These are phyloP conservation scores for Eledona agricola DNA, from an alignment of 2,888 invertebrate genomes.

Conservation along the genomic window DNA sequence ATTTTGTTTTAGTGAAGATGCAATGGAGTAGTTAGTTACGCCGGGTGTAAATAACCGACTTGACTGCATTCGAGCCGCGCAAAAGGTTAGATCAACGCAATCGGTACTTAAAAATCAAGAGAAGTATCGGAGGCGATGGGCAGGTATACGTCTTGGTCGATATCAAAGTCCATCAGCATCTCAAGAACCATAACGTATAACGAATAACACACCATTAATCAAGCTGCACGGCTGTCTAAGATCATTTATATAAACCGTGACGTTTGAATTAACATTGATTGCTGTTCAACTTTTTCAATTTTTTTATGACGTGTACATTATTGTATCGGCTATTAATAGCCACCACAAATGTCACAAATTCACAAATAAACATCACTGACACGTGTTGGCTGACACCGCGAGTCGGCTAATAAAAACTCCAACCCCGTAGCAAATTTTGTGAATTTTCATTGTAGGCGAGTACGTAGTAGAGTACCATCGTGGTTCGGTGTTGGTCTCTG, in stretches of 20 bases:
- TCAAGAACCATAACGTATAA: conserved; percentile 47
- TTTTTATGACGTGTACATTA: conserved; percentile 48
- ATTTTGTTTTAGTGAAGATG: conserved; percentile 6
- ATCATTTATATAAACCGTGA: conserved; percentile 63
- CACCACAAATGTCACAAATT: conserved; percentile 37
- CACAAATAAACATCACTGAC: conserved; percentile 26
- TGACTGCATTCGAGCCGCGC: conserved; percentile 15
- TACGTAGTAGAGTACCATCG: conserved; percentile 41
- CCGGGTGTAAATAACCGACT: conserved; percentile 14
- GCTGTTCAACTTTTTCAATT: conserved; percentile 55
- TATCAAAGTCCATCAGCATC: conserved; percentile 49
- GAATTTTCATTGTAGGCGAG: conserved; percentile 31
- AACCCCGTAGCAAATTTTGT: conserved; percentile 16
- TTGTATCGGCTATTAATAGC: conserved; percentile 37
- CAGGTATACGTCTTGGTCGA: conserved; percentile 31
- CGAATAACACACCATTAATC: conserved; percentile 59
- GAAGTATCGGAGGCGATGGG: conserved; percentile 24
- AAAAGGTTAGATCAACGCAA: conserved; percentile 27
- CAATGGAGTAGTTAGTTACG: conserved; percentile 18
- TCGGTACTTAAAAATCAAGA: conserved; percentile 26
- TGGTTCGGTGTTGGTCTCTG: conserved; percentile 44
- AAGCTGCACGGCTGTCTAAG: conserved; percentile 56
- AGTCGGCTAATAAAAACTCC: conserved; percentile 2
- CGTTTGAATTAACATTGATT: conserved; percentile 64
- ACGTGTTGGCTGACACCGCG: conserved; percentile 15